These are phyloP conservation scores for Gallinago undulata DNA, from an alignment of 2,113 vertebrate genomes.

Conservation along the genomic window DNA sequence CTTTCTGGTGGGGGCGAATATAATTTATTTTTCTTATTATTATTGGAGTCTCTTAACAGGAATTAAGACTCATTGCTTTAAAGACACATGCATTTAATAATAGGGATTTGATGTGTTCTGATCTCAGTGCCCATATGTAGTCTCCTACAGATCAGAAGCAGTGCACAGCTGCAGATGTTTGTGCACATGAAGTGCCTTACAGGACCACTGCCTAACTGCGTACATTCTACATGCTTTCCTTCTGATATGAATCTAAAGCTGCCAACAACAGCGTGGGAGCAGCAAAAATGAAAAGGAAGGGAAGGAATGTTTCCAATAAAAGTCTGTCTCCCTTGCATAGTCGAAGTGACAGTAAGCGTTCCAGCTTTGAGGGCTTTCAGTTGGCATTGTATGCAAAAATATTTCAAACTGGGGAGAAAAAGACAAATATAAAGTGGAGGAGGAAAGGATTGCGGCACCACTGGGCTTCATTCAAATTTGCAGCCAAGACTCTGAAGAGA, in stretches of 20 bases:
- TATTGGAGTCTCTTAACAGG: neutral
- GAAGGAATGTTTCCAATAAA: constrained; percentile 56
- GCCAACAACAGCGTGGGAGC: constrained; percentile 54
- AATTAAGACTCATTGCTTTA: constrained; percentile 18
- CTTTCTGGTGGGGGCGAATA: neutral
- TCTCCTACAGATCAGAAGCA: constrained; percentile 37
- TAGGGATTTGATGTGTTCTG: constrained; percentile 3
- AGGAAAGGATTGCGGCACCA: neutral
- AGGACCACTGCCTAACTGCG: neutral
- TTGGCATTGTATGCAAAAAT: constrained; percentile 8
- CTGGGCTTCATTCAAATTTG: neutral
- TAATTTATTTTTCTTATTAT: neutral
- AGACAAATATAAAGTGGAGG: neutral
- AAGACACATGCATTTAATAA: constrained; percentile 51
- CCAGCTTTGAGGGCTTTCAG: constrained; percentile 33
- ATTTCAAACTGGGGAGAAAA: neutral
- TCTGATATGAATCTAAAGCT: constrained; percentile 43
- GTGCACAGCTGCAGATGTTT: constrained; percentile 50
- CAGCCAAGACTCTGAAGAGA: neutral
- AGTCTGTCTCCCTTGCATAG: constrained; percentile 19
- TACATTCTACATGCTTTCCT: constrained; percentile 35
- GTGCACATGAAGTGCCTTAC: neutral
- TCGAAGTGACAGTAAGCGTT: constrained; percentile 23
- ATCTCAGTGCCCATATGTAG: constrained; percentile 15
- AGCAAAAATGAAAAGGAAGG: constrained; percentile 13